These are phyloP conservation scores for Sander vitreus DNA, from an alignment of 2,113 vertebrate species.

Conservation along the genomic window DNA sequence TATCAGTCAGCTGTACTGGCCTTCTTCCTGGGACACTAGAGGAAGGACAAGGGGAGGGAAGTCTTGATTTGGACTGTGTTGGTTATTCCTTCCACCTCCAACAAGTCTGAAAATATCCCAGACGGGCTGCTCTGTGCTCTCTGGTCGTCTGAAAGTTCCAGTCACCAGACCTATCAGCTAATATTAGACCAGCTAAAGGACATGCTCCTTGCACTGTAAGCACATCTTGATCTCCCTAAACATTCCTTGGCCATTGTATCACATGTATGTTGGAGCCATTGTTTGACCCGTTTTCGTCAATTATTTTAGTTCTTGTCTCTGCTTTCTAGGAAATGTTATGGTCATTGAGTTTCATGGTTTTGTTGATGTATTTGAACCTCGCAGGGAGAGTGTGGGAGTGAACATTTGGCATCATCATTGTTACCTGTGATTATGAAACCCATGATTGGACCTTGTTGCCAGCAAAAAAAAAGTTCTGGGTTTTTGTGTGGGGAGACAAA, in stretches of 20 bases:
- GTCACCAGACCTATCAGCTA: slow-evolving; percentile 71
- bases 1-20: slow-evolving; percentile 44
- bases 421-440: slow-evolving; percentile 49
- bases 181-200: slow-evolving; percentile 70
- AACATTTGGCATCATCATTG: slow-evolving; percentile 8
- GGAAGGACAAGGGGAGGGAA: slow-evolving; percentile 65
- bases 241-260: neutral
- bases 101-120: slow-evolving; percentile 72
- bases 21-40: slow-evolving; percentile 35
- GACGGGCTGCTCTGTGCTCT: slow-evolving; percentile 45
- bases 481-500: slow-evolving; percentile 50
- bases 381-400: neutral
- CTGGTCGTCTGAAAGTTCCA: slow-evolving; percentile 39
- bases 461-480: neutral
- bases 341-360: neutral
- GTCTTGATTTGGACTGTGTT: slow-evolving; percentile 59
- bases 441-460: slow-evolving; percentile 18
- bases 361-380: neutral
- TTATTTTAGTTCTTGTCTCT: neutral
- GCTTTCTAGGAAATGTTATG: slow-evolving; percentile 1
- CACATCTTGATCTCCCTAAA: slow-evolving; percentile 9
- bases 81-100: slow-evolving; percentile 57
- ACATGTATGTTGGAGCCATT: neutral
- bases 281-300: neutral
- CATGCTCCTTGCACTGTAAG: slow-evolving; percentile 15